Evolutionary conservation across 92 coral and sea anemone genomes (phyloP), one percentile per base, ranked within the genome.

Genomic region (Zoanthus solanderi): DNA sequence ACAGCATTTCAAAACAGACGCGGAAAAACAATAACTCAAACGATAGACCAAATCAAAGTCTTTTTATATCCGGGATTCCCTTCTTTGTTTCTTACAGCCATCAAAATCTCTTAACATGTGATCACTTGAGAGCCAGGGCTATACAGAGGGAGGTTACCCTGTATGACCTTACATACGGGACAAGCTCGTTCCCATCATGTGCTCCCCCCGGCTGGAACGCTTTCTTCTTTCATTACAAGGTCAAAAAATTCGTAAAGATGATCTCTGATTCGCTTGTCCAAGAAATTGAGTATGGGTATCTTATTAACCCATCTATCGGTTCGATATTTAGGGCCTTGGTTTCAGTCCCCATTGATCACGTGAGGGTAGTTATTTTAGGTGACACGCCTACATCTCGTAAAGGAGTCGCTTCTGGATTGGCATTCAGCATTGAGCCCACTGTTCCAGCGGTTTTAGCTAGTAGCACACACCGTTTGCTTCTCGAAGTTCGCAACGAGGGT

Each of bases 201-300:
- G 84, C 84, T 79, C 84, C 84, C 10, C 60, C 23, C 34, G 84
- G 84, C 84, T 79, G 84, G 84, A 79, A 79, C 34, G 84, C 84
- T 18, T 79, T 79, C 52, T 79, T 79, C 42, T 79, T 79, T 18
- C 84, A 79, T 57, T 61, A 79, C 56, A 47, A 60, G 30, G 72
- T 79, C 6, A 79, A 44, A 18, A 79, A 18, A 61, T 42, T 54
- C 31, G 72, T 79, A 3, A 79, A 57, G 16, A 10, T 9, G 72
- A 79, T 79, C 47, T 79, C 84, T 12, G 72, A 79, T 37, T 58
- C 84, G n/a, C 84, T 79, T 79, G 84, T 79, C 61, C 84, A 79
- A 61, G 84, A 79, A 65, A 60, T 79, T n/a, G 84, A 79, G 44
- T 79, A 53, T 42, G 84, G 84, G n/a, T 37, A 79, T 46, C 84